Conservation (phyloP, 2,113 vertebrate genomes). For the Mellivora capensis region DNA sequence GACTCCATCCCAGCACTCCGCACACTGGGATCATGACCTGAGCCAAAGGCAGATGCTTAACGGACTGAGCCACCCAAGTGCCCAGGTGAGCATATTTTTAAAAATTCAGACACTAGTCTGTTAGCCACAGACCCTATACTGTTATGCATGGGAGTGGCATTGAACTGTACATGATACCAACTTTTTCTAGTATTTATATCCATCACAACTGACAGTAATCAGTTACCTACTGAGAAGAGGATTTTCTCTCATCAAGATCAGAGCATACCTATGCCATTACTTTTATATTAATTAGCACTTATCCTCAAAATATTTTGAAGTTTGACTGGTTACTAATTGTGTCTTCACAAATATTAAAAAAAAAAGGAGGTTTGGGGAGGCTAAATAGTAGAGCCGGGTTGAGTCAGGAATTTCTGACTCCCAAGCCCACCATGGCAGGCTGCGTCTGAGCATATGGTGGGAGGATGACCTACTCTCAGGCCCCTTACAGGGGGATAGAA, state of each 20-base stretch:
- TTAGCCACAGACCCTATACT: background rate
- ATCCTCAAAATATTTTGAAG: constrained; percentile 54
- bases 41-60: background rate
- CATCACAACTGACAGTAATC: constrained; percentile 1
- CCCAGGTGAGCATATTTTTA: background rate
- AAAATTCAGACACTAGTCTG: background rate
- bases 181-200: background rate
- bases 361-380: background rate
- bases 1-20: background rate
- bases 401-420: background rate
- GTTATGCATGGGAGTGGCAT: background rate
- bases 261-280: constrained; percentile 42
- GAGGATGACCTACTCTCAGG: background rate
- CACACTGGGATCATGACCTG: background rate
- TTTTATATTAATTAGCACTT: constrained; percentile 66
- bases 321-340: constrained; percentile 49
- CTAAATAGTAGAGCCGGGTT: background rate
- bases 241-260: constrained; percentile 41
- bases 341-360: constrained; percentile 41
- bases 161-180: background rate
- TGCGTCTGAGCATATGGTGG: background rate
- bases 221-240: constrained; percentile 10
- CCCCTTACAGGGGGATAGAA: background rate
- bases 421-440: background rate
- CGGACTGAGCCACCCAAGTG: background rate